Evolutionary conservation across 2,113 vertebrate species (phyloP).

Genomic region (Labrus mixtus): DNA sequence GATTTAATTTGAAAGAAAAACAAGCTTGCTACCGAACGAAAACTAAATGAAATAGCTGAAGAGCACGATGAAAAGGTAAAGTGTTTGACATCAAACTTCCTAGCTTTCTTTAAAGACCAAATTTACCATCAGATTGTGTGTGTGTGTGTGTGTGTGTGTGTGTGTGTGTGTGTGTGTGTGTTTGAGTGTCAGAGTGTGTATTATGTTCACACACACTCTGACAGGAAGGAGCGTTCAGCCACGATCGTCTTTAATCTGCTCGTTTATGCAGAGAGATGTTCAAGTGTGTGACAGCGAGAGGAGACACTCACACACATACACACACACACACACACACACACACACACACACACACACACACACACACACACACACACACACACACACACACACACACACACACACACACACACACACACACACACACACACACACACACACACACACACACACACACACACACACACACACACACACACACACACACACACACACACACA

Average conservation of each 20-base stretch:
- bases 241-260: conserved; percentile 55
- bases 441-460: conserved; percentile 18
- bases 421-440: conserved; percentile 15
- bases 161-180: neutral
- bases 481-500: conserved; percentile 26
- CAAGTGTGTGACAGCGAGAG: conserved; percentile 72
- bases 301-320: conserved; percentile 16
- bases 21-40: too few relatives aligned
- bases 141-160: neutral
- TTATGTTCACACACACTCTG: neutral
- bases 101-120: too few relatives aligned
- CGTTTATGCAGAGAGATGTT: conserved; percentile 60
- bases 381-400: conserved; percentile 18
- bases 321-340: conserved; percentile 26
- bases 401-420: conserved; percentile 25
- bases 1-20: too few relatives aligned
- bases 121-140: too few relatives aligned
- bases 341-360: conserved; percentile 19
- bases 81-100: too few relatives aligned
- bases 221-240: conserved; percentile 49
- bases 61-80: too few relatives aligned
- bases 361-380: conserved; percentile 21
- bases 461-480: conserved; percentile 22
- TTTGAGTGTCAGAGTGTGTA: too few relatives aligned
- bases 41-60: too few relatives aligned